Conservation (phyloP, 2,888 invertebrate species). For the Ctenicera cuprea region DNA sequence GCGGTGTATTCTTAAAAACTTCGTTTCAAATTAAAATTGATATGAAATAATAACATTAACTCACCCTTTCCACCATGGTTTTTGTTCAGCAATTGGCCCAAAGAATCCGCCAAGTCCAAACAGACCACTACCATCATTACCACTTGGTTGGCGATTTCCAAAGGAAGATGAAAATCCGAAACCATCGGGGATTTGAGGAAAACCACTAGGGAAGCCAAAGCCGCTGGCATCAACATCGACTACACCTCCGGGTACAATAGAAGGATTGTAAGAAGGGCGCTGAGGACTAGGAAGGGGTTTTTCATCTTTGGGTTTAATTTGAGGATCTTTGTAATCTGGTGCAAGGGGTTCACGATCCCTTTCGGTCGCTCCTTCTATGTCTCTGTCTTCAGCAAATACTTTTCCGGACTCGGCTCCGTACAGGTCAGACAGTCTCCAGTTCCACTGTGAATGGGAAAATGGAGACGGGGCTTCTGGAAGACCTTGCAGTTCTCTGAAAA, state of each 20-base stretch:
- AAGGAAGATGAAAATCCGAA: slow-evolving; percentile 56
- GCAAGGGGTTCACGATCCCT: slow-evolving; percentile 66
- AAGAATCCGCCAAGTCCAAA: slow-evolving; percentile 66
- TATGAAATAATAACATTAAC: slow-evolving; percentile 53
- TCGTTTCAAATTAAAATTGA: too few relatives aligned
- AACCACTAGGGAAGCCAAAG: slow-evolving; percentile 47
- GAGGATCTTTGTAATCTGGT: slow-evolving; percentile 66
- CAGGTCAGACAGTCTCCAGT: slow-evolving; percentile 39
- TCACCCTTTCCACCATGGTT: slow-evolving; percentile 74
- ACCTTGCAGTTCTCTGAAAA: slow-evolving; percentile 40
- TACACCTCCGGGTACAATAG: slow-evolving; percentile 62
- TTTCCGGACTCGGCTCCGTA: slow-evolving; percentile 34
- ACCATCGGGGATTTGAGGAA: slow-evolving; percentile 53
- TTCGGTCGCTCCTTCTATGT: slow-evolving; percentile 46
- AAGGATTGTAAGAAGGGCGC: slow-evolving; percentile 48
- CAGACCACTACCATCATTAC: slow-evolving; percentile 51
- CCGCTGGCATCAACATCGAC: slow-evolving; percentile 63
- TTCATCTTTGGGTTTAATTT: slow-evolving; percentile 59
- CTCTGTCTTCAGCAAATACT: slow-evolving; percentile 33
- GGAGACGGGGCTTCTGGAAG: slow-evolving; percentile 10
- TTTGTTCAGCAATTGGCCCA: slow-evolving; percentile 59
- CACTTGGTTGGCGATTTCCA: slow-evolving; percentile 37
- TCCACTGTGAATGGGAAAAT: slow-evolving; percentile 34
- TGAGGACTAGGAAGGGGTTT: slow-evolving; percentile 29
- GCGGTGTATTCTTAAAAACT: too few relatives aligned